phyloP scores from a whole-genome alignment of 2,888 invertebrate genomes.

The Phaonia tiefii region DNA sequence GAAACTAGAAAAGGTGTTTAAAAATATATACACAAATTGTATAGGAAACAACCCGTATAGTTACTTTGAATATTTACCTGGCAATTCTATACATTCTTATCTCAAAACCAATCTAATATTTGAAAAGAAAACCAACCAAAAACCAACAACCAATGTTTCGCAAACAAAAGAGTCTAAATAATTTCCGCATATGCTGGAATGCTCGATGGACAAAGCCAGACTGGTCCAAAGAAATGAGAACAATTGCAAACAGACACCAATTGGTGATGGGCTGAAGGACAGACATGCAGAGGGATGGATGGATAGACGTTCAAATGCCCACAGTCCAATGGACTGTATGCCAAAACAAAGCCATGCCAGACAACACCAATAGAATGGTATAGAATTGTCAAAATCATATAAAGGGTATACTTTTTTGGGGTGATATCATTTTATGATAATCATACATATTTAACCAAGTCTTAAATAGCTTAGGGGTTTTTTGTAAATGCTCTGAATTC shows the following conservation, averaged over 20 bases:
- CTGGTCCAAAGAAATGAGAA: conserved; percentile 14
- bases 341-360: conserved; percentile 22
- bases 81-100: not conserved
- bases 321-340: conserved; percentile 23
- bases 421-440: too few relatives aligned
- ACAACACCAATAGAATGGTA: conserved; percentile 30
- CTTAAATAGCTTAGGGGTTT: too few relatives aligned
- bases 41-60: too few relatives aligned
- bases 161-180: conserved; percentile 76
- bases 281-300: conserved; percentile 24
- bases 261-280: not conserved
- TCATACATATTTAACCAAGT: too few relatives aligned
- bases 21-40: too few relatives aligned
- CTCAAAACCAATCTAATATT: conserved; percentile 55
- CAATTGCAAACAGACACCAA: conserved; percentile 22
- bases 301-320: conserved; percentile 34
- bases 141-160: not conserved
- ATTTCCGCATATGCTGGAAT: conserved; percentile 73
- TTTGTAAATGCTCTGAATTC: too few relatives aligned
- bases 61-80: not conserved
- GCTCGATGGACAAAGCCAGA: conserved; percentile 24
- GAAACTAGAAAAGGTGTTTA: too few relatives aligned
- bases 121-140: conserved; percentile 23
- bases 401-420: too few relatives aligned
- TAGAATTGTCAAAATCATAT: too few relatives aligned